Conservation (phyloP, 2,888 invertebrate species). For the Drosophila nr. perissopoda region DNA sequence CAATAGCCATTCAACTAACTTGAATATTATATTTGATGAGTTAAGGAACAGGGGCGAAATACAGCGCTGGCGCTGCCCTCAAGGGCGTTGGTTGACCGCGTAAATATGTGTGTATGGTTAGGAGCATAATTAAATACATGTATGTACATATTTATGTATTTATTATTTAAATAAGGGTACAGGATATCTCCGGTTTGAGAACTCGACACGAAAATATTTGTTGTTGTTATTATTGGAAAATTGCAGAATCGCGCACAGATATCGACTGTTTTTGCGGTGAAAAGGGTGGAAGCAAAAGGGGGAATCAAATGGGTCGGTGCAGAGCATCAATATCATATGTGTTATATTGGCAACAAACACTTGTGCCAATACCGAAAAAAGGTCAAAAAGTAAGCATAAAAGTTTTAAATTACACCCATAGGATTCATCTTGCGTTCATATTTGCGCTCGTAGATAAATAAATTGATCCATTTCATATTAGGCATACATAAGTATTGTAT, state of each 20-base stretch:
- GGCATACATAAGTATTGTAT: slow-evolving; percentile 8
- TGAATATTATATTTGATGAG: not conserved
- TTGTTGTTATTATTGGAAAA: slow-evolving; percentile 45
- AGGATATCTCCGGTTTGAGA: not conserved
- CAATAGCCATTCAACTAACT: not conserved
- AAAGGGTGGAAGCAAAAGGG: not conserved
- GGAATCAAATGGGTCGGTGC: slow-evolving; percentile 13
- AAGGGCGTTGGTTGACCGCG: not conserved
- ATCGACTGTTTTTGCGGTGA: slow-evolving; percentile 23
- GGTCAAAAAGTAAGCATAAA: slow-evolving; percentile 47
- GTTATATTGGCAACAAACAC: slow-evolving; percentile 32
- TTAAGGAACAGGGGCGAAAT: not conserved
- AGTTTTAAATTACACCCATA: slow-evolving; percentile 52
- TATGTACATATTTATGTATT: not conserved
- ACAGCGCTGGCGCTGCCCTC: not conserved
- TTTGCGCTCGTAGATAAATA: slow-evolving; percentile 13
- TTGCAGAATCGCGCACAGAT: slow-evolving; percentile 50
- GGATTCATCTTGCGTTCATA: slow-evolving; percentile 26
- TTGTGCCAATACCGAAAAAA: slow-evolving; percentile 20
- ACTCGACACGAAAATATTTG: not conserved
- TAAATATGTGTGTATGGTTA: not conserved
- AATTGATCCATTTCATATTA: slow-evolving; percentile 28
- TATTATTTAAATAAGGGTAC: not conserved
- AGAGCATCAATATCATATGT: slow-evolving; percentile 16
- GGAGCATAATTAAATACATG: not conserved